phyloP scores from a whole-genome alignment of 2,113 vertebrate species.

The Elephas maximus region DNA sequence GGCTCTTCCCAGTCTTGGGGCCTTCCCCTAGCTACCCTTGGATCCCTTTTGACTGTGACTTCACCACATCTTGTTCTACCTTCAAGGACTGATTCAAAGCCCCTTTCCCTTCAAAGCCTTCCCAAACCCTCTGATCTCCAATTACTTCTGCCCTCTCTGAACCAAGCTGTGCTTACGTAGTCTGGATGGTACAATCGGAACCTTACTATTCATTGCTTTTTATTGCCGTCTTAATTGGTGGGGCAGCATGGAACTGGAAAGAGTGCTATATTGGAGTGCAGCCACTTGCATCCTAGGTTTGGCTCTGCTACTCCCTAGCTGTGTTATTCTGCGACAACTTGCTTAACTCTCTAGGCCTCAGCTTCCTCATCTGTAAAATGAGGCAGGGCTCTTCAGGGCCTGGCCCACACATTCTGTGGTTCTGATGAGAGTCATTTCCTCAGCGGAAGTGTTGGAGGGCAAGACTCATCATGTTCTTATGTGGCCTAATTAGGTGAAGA shows the following conservation, averaged over 20 bases:
- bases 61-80: not conserved
- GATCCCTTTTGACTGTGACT: not conserved
- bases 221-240: not conserved
- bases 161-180: not conserved
- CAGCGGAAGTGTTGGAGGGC: not conserved
- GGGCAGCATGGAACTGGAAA: not conserved
- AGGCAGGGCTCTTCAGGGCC: not conserved
- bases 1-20: not conserved
- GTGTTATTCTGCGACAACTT: conserved; percentile 22
- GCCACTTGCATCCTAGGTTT: not conserved
- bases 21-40: not conserved
- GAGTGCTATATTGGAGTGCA: not conserved
- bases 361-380: not conserved
- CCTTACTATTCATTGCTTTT: not conserved
- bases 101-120: not conserved
- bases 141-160: conserved; percentile 22
- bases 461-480: not conserved
- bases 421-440: conserved; percentile 1
- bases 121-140: not conserved
- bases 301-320: not conserved
- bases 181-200: not conserved
- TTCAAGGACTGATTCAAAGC: conserved; percentile 25
- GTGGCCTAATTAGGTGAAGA: not conserved
- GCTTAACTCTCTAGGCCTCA: not conserved
- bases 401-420: not conserved